Base-by-base conservation (phyloP, 1,140 invertebrate species). In the Trigoniulus corallinus region DNA sequence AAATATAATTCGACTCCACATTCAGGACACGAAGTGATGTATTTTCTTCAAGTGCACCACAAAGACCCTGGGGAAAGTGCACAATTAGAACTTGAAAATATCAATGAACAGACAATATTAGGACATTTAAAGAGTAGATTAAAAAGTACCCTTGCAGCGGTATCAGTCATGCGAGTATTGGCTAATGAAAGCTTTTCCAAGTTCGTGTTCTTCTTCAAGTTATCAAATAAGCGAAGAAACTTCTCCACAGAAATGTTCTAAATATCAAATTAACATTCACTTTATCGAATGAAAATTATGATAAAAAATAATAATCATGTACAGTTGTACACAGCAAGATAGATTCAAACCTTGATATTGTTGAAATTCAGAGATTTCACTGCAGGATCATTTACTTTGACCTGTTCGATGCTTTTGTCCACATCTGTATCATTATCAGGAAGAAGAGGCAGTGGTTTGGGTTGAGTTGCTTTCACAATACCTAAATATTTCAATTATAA, bases 201-300 rank as follows among this genome's bases (percentile, higher is more conserved):
- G 62, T 91, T 79, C 51, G 89, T 91, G 69, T 97, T 98, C 47
- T 74, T 77, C 62, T 83, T 82, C 56, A 98, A 66, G 47, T 81
- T 86, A 62, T 86, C 81, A 70, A 93, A 91, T 48, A 98, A 68
- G 63, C 81, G 79, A 54, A 84, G 77, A 63, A 97, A 87, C 65
- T 91, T 88, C 67, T 98, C 92, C 62, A 94, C 84, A 46, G 92
- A 93, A 68, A 98, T 88, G 71, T 92, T 92, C 89, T 96, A 69
- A 0, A 53, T 21, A 3, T 25, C 20, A 46, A 42, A 57, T 44
- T 15, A 20, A 45, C 15, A 54, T 52, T 57, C 67, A 88, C 18
- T 43, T 43, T 18, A 48, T 25, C 24, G 52, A 51, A 13, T 23
- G 15, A 39, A 29, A 1, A 42, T 29, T 22, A 4, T 23, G 13